Conservation (phyloP, 2,113 vertebrate species). For the Cryptotis parvus region DNA sequence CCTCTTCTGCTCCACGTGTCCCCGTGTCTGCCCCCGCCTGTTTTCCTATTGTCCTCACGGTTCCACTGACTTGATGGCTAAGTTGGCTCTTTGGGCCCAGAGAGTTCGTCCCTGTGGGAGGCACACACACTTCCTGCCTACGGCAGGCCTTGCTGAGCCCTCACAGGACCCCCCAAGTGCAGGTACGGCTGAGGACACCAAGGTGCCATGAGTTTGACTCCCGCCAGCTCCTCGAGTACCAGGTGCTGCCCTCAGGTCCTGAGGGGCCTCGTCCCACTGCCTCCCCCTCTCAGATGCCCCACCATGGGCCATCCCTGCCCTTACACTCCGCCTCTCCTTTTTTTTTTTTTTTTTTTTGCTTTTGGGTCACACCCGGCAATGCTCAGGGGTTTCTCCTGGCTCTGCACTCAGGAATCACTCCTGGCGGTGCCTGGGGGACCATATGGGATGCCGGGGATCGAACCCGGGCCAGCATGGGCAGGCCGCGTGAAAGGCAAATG, state of each 20-base stretch:
- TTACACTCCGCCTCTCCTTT: fast-evolving
- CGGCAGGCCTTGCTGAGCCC: neutral
- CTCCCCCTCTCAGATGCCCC: fast-evolving
- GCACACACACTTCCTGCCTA: neutral
- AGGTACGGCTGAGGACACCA: fast-evolving
- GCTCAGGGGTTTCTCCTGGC: too few species aligned
- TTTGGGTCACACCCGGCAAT: too few species aligned
- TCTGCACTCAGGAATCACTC: too few species aligned
- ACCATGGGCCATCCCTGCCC: fast-evolving
- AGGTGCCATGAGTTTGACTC: neutral
- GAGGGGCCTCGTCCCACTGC: neutral
- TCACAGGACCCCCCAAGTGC: neutral
- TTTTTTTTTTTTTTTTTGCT: too few species aligned
- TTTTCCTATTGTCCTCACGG: neutral
- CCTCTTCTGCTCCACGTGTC: neutral
- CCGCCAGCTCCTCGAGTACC: too few species aligned
- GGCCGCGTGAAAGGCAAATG: too few species aligned
- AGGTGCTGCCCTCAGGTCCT: too few species aligned
- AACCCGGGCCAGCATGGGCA: too few species aligned
- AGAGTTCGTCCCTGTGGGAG: neutral
- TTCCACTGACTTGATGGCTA: neutral
- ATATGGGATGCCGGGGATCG: too few species aligned
- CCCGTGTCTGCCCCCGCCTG: neutral
- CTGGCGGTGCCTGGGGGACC: too few species aligned
- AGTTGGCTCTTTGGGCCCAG: neutral